Conservation (phyloP, 1,140 invertebrate genomes). For the Apis cerana region DNA sequence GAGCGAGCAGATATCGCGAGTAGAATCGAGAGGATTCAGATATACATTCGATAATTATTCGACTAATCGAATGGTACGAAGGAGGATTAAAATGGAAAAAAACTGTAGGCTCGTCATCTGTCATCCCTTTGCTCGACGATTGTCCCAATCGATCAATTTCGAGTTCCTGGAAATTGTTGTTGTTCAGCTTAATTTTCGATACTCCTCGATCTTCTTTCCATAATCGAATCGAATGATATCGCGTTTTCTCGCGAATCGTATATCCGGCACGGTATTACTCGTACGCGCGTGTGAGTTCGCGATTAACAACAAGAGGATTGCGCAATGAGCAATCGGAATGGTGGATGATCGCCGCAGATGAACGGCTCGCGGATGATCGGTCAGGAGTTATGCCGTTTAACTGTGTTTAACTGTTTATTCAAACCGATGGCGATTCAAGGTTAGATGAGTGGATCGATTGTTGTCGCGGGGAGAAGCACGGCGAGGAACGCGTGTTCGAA, state of each 20-base stretch:
- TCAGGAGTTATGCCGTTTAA: neutral
- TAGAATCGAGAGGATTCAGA: no score
- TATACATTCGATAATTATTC: no score
- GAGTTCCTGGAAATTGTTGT: slow-evolving; percentile 43
- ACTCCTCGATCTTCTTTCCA: slow-evolving; percentile 14
- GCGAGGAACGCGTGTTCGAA: neutral
- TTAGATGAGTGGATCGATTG: slow-evolving; percentile 11
- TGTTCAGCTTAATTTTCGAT: neutral
- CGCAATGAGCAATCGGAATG: neutral
- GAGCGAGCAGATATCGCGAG: no score
- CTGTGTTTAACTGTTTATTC: neutral
- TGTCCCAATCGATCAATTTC: slow-evolving; percentile 16
- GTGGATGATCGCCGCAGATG: slow-evolving; percentile 8
- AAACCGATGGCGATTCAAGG: slow-evolving; percentile 9
- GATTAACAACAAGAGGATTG: slow-evolving; percentile 10
- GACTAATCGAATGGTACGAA: slow-evolving; percentile 40
- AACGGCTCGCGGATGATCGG: slow-evolving; percentile 15
- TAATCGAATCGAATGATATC: slow-evolving; percentile 21
- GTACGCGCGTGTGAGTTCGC: neutral
- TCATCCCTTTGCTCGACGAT: neutral
- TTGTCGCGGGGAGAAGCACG: neutral
- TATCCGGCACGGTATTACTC: neutral
- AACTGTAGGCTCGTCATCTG: neutral
- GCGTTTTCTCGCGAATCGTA: neutral
- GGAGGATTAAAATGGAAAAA: neutral